Percentiles rank a stretch among this genome's conserved stretches.
These are phyloP conservation scores for Macrochelys suwanniensis DNA, from an alignment of 2,797 vertebrate genomes.

Conservation along the genomic window DNA sequence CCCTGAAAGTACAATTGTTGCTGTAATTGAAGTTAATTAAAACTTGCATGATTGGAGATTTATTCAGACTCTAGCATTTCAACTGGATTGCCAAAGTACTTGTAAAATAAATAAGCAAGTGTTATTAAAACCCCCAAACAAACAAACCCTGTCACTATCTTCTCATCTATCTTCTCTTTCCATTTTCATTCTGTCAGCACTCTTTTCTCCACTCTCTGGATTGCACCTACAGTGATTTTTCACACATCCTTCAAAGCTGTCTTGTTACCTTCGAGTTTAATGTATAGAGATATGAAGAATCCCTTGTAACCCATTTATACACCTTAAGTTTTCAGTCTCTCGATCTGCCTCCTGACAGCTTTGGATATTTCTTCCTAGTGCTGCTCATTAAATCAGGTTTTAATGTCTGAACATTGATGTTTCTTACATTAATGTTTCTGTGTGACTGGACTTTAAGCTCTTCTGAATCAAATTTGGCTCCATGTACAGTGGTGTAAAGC, in stretches of 20 bases:
- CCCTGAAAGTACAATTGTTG: slow-evolving; percentile 17
- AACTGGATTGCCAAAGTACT: slow-evolving; percentile 41
- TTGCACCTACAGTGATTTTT: slow-evolving; percentile 45
- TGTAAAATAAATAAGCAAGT: slow-evolving; percentile 53
- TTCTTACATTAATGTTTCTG: slow-evolving; percentile 38
- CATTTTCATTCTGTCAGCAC: slow-evolving; percentile 56
- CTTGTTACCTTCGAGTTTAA: slow-evolving; percentile 69
- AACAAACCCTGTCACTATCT: not conserved
- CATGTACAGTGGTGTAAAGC: not conserved
- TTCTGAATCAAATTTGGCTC: not conserved
- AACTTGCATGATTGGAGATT: slow-evolving; percentile 50
- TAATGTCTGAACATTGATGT: slow-evolving; percentile 30
- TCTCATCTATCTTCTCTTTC: slow-evolving; percentile 51
- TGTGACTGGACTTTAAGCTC: slow-evolving; percentile 45
- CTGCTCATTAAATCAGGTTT: slow-evolving; percentile 51
- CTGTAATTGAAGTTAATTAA: slow-evolving; percentile 61
- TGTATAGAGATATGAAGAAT: slow-evolving; percentile 46
- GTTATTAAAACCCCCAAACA: not conserved
- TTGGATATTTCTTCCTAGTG: slow-evolving; percentile 25
- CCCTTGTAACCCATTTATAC: slow-evolving; percentile 52
- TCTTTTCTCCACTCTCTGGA: slow-evolving; percentile 31
- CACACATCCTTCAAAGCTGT: slow-evolving; percentile 53
- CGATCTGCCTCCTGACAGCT: slow-evolving; percentile 31
- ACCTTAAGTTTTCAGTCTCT: slow-evolving; percentile 55
- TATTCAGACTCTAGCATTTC: slow-evolving; percentile 67